Base-by-base conservation (phyloP, 2,888 invertebrate species). In the Trachelus iudaicus region DNA sequence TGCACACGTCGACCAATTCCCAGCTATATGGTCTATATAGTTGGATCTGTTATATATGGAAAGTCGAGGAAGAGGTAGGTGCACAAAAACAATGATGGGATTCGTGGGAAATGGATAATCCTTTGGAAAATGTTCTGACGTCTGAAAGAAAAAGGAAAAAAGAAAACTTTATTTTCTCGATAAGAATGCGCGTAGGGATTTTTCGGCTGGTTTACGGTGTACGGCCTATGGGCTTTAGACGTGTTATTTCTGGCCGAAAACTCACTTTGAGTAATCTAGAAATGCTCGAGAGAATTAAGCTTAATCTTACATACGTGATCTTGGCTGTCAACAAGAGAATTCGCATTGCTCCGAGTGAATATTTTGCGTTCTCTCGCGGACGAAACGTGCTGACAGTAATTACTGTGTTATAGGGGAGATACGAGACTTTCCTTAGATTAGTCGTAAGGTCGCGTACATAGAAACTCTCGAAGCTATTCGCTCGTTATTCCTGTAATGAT, bases 311-410 rank as follows among this genome's bases (percentile, higher is more conserved):
- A 56, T 56, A 56, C 56, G 56, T 69, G 78, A 78, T 78, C 78
- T 78, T 76, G 1, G 73, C 76, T 76, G 78, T 78, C 78, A 78
- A 76, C 78, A 69, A n/a, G 40, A 75, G 73, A 75, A 78, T 78
- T 73, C 34, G 34, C 78, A 68, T 76, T 76, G 34, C 30, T 71
- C 30, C 13, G 15, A 23, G 23, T 9, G 56, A 56, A 56, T 23
- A 23, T 56, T 56, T 56, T 23, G 23, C 56, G 2, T 56, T 0
- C 2, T 23, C 56, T 56, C 15, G 23, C 56, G 6, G 23, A 23
- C 56, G 56, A 23, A 56, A 56, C 56, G 23, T 56, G 56, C 56
- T 56, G 56, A 56, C 56, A 56, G 23, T 23, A 56, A 56, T 56
- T 23, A 23, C 56, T 2, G 56, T 56, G 56, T 56, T 15, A 56